These are phyloP conservation scores for Suillia variegata DNA, from an alignment of 2,888 invertebrate genomes.

Conservation along the genomic window DNA sequence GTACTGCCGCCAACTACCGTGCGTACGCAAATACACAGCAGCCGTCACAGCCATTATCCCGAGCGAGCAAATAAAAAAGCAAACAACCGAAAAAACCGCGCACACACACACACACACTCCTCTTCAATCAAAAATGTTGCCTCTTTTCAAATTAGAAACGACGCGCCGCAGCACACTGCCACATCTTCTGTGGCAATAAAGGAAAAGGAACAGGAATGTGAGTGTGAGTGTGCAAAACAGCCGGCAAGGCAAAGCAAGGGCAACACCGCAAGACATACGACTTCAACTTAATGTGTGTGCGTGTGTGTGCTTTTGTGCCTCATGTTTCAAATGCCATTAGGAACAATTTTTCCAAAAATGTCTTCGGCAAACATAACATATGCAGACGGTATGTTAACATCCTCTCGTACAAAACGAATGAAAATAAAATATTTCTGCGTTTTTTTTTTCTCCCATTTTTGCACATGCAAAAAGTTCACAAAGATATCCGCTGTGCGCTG, in stretches of 20 bases:
- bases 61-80: no score
- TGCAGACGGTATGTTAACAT: slow-evolving; percentile 48
- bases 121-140: slow-evolving; percentile 7
- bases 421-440: no score
- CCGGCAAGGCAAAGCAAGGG: neutral
- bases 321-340: slow-evolving; percentile 43
- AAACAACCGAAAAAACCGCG: neutral
- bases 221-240: no score
- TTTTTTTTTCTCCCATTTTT: no score
- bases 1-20: no score
- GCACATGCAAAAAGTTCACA: slow-evolving; percentile 7
- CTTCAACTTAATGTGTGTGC: slow-evolving; percentile 2
- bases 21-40: no score
- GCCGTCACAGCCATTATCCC: no score
- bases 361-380: slow-evolving; percentile 30
- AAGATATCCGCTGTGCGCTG: neutral
- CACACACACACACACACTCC: neutral
- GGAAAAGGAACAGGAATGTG: no score
- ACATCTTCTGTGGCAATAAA: no score
- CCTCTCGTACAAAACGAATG: slow-evolving; percentile 26
- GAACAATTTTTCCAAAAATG: slow-evolving; percentile 29
- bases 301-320: slow-evolving; percentile 26
- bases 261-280: slow-evolving; percentile 24
- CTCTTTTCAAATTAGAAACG: slow-evolving; percentile 4
- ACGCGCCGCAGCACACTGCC: neutral